Percentiles rank a stretch among this genome's conserved stretches.
phyloP scores from a whole-genome alignment of 1,140 invertebrate genomes.

The Drosophila santomea region DNA sequence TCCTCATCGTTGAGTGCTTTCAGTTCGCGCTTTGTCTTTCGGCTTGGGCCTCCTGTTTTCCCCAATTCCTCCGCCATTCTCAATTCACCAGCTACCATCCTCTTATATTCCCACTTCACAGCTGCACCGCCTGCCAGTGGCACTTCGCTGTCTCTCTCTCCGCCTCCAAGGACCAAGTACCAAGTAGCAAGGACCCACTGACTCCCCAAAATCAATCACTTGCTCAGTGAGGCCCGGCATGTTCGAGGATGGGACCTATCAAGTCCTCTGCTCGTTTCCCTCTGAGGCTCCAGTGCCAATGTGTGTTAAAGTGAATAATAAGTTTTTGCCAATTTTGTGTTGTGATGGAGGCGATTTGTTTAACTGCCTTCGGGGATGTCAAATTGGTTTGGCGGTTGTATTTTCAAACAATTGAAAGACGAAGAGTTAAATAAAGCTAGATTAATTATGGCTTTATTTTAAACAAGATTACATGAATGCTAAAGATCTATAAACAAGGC shows the following conservation, averaged over 20 bases:
- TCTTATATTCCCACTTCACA: constrained; percentile 25
- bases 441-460: too few relatives aligned
- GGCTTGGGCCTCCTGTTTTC: constrained; percentile 14
- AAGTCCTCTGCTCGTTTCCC: constrained; percentile 27
- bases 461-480: too few relatives aligned
- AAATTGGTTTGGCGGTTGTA: not conserved
- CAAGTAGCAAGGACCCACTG: not conserved
- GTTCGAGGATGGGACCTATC: constrained; percentile 42
- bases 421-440: not conserved
- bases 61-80: not conserved
- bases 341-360: constrained; percentile 34
- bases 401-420: not conserved
- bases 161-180: constrained; percentile 5
- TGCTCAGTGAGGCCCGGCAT: constrained; percentile 53
- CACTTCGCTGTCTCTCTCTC: constrained; percentile 49
- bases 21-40: constrained; percentile 76
- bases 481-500: too few relatives aligned
- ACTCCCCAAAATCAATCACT: constrained; percentile 65
- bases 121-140: constrained; percentile 68
- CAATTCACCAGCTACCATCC: not conserved
- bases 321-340: constrained; percentile 37
- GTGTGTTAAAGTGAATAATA: constrained; percentile 49
- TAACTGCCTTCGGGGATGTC: constrained; percentile 19
- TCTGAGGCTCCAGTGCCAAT: constrained; percentile 9
- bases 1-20: constrained; percentile 62